Percentiles rank a stretch among this genome's conserved stretches.
phyloP scores from a whole-genome alignment of 2,797 vertebrate genomes.

The Pterois miles region DNA sequence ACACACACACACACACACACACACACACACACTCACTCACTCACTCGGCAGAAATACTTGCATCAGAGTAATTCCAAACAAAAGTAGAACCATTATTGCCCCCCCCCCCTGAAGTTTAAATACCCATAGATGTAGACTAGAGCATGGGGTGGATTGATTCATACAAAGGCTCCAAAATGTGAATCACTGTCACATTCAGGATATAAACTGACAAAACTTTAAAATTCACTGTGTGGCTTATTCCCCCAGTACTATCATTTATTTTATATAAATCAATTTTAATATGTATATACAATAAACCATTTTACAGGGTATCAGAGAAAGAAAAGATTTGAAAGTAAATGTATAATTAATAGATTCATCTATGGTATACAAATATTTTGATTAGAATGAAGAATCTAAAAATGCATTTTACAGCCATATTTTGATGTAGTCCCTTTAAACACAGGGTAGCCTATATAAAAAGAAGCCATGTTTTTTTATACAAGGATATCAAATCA shows the following conservation, averaged over 20 bases:
- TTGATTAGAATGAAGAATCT: neutral
- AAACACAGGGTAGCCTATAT: conserved; percentile 2
- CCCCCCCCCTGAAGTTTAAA: neutral
- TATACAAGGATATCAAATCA: neutral
- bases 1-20: conserved; percentile 2
- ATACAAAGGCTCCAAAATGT: neutral
- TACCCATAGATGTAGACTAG: neutral
- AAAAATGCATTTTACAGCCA: conserved; percentile 41
- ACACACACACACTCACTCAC: neutral
- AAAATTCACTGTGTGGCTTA: conserved; percentile 42
- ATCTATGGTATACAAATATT: neutral
- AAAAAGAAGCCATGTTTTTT: neutral
- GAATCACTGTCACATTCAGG: neutral
- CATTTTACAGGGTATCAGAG: conserved; percentile 4
- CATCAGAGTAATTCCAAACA: conserved; percentile 16
- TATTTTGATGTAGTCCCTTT: conserved; percentile 35
- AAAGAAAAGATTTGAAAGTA: neutral
- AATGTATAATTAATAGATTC: neutral
- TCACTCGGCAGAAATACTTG: neutral
- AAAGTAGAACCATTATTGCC: conserved; percentile 36
- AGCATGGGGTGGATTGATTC: neutral
- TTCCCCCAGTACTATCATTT: neutral
- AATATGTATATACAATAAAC: neutral
- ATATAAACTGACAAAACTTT: conserved; percentile 12
- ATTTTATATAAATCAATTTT: conserved; percentile 23